These are phyloP conservation scores for Seira sanloemensis DNA, from an alignment of 2,888 invertebrate genomes.

Conservation along the genomic window DNA sequence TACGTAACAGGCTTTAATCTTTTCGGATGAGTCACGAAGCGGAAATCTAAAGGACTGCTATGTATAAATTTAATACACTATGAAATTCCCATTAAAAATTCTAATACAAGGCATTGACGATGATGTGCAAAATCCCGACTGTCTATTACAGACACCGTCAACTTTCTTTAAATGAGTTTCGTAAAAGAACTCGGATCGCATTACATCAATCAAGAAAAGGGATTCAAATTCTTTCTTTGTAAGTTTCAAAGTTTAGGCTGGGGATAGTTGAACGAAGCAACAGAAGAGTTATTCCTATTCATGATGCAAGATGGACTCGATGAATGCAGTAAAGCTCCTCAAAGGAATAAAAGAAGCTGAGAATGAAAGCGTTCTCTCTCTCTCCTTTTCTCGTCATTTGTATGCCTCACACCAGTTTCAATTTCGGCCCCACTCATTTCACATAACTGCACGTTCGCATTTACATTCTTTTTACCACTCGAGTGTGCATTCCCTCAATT, in stretches of 20 bases:
- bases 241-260: background rate
- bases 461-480: constrained; percentile 17
- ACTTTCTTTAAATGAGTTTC: no score
- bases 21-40: background rate
- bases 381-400: constrained; percentile 40
- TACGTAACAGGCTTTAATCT: background rate
- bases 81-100: no score
- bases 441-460: constrained; percentile 47
- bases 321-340: background rate
- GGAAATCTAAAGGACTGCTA: no score
- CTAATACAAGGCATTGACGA: no score
- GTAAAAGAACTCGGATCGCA: no score
- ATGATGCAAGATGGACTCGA: background rate
- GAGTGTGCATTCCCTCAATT: background rate
- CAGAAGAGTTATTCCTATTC: background rate
- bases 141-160: no score
- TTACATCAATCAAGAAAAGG: constrained; percentile 1
- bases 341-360: background rate
- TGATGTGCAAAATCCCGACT: no score
- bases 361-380: background rate
- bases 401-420: constrained; percentile 52
- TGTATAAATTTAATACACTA: no score
- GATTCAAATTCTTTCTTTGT: background rate
- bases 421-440: constrained; percentile 26
- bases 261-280: background rate